These are phyloP conservation scores for Montipora capricornis DNA, from an alignment of 64 coral and sea anemone genomes.

Conservation along the genomic window DNA sequence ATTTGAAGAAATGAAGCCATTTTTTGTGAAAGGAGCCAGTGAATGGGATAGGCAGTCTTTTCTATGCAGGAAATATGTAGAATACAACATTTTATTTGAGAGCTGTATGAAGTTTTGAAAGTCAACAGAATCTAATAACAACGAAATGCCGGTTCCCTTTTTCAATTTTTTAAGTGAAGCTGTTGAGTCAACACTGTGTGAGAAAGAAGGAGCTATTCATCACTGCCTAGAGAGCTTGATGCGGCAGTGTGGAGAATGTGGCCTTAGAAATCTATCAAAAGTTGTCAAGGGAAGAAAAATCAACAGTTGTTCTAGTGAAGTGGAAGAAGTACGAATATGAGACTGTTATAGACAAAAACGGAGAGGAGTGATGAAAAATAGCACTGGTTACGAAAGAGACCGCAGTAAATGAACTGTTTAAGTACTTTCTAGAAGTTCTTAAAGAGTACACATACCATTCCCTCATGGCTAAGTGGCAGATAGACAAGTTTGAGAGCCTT, in stretches of 20 bases:
- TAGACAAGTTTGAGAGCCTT: slow-evolving; percentile 61
- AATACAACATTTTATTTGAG: slow-evolving; percentile 65
- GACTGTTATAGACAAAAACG: slow-evolving; percentile 63
- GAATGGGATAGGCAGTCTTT: slow-evolving; percentile 76
- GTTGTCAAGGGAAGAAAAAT: slow-evolving; percentile 28
- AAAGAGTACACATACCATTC: slow-evolving; percentile 58
- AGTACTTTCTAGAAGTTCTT: slow-evolving; percentile 53
- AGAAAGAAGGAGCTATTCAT: slow-evolving; percentile 23
- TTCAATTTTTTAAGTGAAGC: slow-evolving; percentile 66
- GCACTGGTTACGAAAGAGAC: slow-evolving; percentile 63
- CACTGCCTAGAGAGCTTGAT: slow-evolving; percentile 13
- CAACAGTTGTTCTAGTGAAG: slow-evolving; percentile 14
- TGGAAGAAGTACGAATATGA: slow-evolving; percentile 61
- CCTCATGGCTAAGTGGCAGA: slow-evolving; percentile 74
- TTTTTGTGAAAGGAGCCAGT: slow-evolving; percentile 64
- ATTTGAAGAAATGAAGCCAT: slow-evolving; percentile 73
- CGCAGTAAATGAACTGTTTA: slow-evolving; percentile 57
- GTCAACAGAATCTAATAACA: neutral
- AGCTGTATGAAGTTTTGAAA: slow-evolving; percentile 75
- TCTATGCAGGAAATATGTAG: slow-evolving; percentile 70
- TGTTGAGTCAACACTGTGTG: slow-evolving; percentile 61
- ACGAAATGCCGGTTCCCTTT: neutral
- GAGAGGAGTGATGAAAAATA: slow-evolving; percentile 41
- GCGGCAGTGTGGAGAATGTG: slow-evolving; percentile 59
- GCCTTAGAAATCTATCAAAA: slow-evolving; percentile 47